Evolutionary conservation across 2,888 invertebrate species (phyloP), one percentile per base, ranked within the genome.

Genomic region (Buathra laborator): DNA sequence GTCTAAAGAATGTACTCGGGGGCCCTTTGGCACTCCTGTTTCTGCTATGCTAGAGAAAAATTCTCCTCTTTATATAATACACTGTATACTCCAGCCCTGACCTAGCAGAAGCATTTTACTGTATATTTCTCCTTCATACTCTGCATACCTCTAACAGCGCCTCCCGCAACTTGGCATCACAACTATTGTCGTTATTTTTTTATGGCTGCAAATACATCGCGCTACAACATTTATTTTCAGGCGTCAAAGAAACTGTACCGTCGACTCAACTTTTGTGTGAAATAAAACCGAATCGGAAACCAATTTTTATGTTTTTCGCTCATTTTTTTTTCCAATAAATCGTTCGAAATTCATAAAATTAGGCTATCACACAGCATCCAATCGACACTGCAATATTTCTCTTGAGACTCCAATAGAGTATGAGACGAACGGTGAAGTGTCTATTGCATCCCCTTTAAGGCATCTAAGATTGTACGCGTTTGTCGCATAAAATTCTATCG

Each of bases 1-100:
- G 46, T 67, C 77, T 82, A 46, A 67, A 77, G 82, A 82, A 82
- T 82, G 64, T 72, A 72, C 46, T 66, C 56, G 76, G 48, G 68
- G 71, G 53, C 67, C 67, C 53, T 78, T 83, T 67, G 24, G 32
- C 46, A n/a, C 24, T 70, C 24, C n/a, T 46, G 14, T 16, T 70
- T 14, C 24, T 24, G 67, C 66, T 48, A 14, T 19, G 37, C 53
- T 44, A 64, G 16, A 48, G 68, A 74, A 75, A 81, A 68, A 81
- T 81, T 70, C 68, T 67, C 44, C 68, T 51, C 75, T 68, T 74
- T 62, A 75, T 32, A 66, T 59, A 81, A 59, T 75, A 68, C 14
- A 70, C 70, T 71, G 62, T n/a, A 62, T 19, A 19, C 14, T 48
- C 29, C 48, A 70, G n/a, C 32, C 72, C 24, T 43, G 59, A 62